Evolutionary conservation across 2,888 invertebrate genomes (phyloP).

Genomic region (Mythimna loreyi): DNA sequence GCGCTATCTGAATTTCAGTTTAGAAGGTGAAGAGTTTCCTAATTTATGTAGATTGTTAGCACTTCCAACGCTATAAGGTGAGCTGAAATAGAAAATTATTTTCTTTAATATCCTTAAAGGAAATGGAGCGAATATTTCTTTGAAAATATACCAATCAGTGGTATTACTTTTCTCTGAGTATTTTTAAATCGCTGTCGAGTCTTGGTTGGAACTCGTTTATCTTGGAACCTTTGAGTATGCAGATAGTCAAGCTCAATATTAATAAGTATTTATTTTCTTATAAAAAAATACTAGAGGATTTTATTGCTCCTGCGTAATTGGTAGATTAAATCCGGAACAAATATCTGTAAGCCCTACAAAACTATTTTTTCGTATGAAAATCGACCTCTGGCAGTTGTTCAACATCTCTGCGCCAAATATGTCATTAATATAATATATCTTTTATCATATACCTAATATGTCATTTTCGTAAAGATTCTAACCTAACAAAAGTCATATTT

Average conservation of each 20-base stretch:
- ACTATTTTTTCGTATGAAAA: too few relatives aligned
- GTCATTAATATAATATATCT: too few relatives aligned
- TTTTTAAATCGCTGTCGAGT: background rate
- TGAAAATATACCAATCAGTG: constrained; percentile 52
- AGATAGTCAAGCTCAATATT: background rate
- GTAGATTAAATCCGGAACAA: too few relatives aligned
- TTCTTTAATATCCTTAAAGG: constrained; percentile 79
- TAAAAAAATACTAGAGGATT: too few relatives aligned
- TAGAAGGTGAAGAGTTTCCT: constrained; percentile 78
- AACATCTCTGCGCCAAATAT: too few relatives aligned
- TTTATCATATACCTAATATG: too few relatives aligned
- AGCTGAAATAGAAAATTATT: constrained; percentile 82
- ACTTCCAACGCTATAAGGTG: constrained; percentile 71
- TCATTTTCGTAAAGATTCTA: too few relatives aligned
- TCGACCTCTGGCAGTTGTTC: too few relatives aligned
- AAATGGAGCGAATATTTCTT: constrained; percentile 73
- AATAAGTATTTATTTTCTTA: background rate
- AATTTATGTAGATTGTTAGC: constrained; percentile 86
- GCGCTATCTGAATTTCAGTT: constrained; percentile 77
- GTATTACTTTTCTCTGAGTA: background rate
- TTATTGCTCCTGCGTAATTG: too few relatives aligned
- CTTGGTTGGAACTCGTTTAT: background rate
- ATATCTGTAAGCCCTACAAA: too few relatives aligned
- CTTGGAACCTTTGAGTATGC: background rate
- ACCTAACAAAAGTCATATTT: too few relatives aligned